A percentile compares a stretch with the other conserved stretches of the same genome.
Evolutionary conservation across 2,797 vertebrate species (phyloP).

Genomic region (Scolopax bukidnonensis): DNA sequence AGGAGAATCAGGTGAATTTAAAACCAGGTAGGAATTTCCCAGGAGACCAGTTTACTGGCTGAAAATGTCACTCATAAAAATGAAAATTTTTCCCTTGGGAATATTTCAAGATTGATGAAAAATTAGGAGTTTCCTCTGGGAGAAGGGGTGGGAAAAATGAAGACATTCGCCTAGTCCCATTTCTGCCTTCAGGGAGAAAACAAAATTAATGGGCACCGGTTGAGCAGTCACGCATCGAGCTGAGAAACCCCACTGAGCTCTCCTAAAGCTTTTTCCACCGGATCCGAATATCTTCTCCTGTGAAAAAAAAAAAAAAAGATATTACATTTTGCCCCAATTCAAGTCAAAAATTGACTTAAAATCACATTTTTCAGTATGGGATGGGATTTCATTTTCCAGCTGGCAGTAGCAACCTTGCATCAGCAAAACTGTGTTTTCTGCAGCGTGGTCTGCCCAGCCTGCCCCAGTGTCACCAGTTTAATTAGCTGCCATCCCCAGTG

Average conservation of each 20-base stretch:
- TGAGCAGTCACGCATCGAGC: conserved; percentile 7
- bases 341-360: neutral
- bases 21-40: conserved; percentile 37
- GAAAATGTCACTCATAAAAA: conserved; percentile 38
- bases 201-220: conserved; percentile 19
- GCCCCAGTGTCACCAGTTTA: conserved; percentile 12
- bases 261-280: neutral
- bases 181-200: conserved; percentile 54
- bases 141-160: neutral
- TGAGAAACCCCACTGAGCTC: conserved; percentile 4
- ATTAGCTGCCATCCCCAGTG: neutral
- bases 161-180: neutral
- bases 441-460: neutral
- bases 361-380: neutral
- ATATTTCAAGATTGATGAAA: conserved; percentile 44
- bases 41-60: conserved; percentile 16
- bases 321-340: conserved; percentile 5
- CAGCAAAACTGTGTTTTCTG: neutral
- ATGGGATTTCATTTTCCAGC: conserved; percentile 16
- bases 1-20: conserved; percentile 24
- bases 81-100: conserved; percentile 31
- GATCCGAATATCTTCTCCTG: neutral
- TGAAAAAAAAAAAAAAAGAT: neutral
- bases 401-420: neutral
- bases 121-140: conserved; percentile 27